Conservation (phyloP, 2,797 vertebrate genomes). For the Rhodeus uyekii region DNA sequence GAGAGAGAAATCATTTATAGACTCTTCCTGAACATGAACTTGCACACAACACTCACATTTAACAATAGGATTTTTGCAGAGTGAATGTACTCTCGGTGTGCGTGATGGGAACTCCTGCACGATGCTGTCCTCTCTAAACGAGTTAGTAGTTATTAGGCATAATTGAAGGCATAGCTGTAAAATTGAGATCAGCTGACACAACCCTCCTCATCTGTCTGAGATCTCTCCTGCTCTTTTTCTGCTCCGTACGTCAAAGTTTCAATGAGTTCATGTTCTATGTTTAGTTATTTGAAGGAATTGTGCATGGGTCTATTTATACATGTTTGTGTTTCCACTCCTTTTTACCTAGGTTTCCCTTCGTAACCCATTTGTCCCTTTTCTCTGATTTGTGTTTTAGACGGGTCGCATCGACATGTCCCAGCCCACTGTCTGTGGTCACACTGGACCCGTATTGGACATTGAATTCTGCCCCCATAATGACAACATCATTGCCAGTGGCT, state of each 20-base stretch:
- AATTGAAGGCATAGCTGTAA: conserved; percentile 59
- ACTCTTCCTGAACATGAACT: neutral
- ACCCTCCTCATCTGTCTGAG: conserved; percentile 31
- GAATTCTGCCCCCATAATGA: conserved; percentile 93
- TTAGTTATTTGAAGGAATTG: neutral
- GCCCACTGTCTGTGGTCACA: conserved; percentile 88
- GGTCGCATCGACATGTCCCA: conserved; percentile 89
- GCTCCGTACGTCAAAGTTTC: conserved; percentile 9
- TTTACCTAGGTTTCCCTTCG: neutral
- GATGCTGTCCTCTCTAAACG: conserved; percentile 52
- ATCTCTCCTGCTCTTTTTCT: neutral
- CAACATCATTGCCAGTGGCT: conserved; percentile 90
- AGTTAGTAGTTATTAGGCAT: conserved; percentile 57
- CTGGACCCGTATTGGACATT: conserved; percentile 87
- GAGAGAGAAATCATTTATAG: neutral
- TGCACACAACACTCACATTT: neutral
- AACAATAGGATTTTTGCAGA: neutral
- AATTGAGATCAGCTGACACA: conserved; percentile 65
- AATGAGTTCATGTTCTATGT: conserved; percentile 12
- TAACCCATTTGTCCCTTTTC: conserved; percentile 24
- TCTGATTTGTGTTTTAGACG: conserved; percentile 69
- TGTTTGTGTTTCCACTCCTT: neutral
- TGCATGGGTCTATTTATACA: neutral
- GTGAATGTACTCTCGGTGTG: conserved; percentile 8
- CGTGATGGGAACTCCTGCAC: conserved; percentile 28